Evolutionary conservation across 2,797 vertebrate species (phyloP), one percentile per base, ranked within the genome.

Genomic region (Tauraco hartlaubi): DNA sequence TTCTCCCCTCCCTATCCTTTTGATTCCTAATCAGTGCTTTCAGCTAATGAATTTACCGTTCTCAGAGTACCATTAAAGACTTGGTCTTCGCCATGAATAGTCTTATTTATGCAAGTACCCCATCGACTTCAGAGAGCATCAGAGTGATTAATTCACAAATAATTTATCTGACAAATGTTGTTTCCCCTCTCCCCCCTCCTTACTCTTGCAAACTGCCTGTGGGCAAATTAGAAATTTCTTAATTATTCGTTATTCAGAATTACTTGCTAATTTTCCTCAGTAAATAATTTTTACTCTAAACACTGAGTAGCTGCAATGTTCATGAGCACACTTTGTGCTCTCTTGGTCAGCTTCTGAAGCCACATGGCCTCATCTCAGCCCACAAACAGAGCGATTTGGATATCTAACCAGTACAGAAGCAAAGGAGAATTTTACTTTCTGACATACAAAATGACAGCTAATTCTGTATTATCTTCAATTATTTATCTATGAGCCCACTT

Each of bases 101-200:
- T 56, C 49, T 76, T 71, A 86, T 81, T 95, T 90, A 76, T 88
- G 83, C 66, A 41, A 90, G 73, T 31, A 90, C 63, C 85, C 82
- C 55, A 75, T 85, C 1, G 11, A 82, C 94, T 93, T 95, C 80
- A 94, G 90, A 90, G 88, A 82, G 63, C 63, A 75, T 41, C 63
- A 18, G 49, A 91, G 67, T 94, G 93, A 92, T 95, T 95, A 95
- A 95, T 95, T 96, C 91, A 96, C 93, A 96, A 96, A 95, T 96
- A 94, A 95, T 87, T 95, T 92, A 82, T 92, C 67, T 90, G 91
- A 94, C 80, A 94, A 95, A 96, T 43, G 76, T 63, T 90, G 59
- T 59, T 88, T 87, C 64, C 54, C 39, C 39, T 92, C n/a, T 71
- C 26, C 46, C 71, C 51, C 10, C 41, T 71, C 73, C 73, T 35